Evolutionary conservation across 1,140 invertebrate species (phyloP).

Genomic region (Cherax destructor): DNA sequence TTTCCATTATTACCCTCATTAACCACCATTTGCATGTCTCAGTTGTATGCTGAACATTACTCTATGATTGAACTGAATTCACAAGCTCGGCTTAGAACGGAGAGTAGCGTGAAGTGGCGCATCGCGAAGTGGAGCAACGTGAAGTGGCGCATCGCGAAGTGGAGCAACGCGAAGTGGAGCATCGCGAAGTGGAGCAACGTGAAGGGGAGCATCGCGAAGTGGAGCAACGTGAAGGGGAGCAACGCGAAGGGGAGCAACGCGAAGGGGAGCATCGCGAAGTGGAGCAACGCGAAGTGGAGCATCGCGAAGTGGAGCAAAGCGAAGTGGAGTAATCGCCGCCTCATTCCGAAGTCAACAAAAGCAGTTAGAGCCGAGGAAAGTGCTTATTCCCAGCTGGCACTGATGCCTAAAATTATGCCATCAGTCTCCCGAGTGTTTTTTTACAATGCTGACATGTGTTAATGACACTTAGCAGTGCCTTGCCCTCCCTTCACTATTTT

Average conservation of each 20-base stretch:
- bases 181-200: background rate
- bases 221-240: background rate
- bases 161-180: background rate
- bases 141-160: too few relatives aligned
- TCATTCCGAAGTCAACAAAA: conserved; percentile 18
- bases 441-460: conserved; percentile 45
- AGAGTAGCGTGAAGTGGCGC: too few relatives aligned
- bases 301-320: background rate
- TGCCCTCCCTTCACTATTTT: background rate
- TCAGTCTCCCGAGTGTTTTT: conserved; percentile 45
- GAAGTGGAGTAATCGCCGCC: background rate
- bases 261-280: background rate
- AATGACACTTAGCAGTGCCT: conserved; percentile 23
- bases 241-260: background rate
- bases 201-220: too few relatives aligned
- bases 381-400: conserved; percentile 54
- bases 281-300: background rate
- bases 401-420: conserved; percentile 63
- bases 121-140: background rate
- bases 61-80: too few relatives aligned
- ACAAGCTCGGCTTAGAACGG: too few relatives aligned
- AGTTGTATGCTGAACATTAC: too few relatives aligned
- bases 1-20: too few relatives aligned
- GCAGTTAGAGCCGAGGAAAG: conserved; percentile 19
- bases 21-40: too few relatives aligned